These are phyloP conservation scores for Notolepis coatsorum DNA, from an alignment of 2,797 vertebrate species.

Conservation along the genomic window DNA sequence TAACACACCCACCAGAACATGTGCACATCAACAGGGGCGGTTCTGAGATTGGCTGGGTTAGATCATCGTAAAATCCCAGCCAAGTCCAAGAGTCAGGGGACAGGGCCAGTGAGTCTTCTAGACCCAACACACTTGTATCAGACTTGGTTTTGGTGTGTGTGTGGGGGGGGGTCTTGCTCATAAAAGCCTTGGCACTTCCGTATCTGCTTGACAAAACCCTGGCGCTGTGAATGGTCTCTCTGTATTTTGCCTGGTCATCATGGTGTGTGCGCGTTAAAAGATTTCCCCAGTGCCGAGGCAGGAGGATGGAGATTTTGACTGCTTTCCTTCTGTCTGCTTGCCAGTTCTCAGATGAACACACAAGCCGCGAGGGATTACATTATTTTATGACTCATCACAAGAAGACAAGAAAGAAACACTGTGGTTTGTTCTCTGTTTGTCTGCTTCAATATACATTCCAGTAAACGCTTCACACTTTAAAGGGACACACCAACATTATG, in stretches of 20 bases:
- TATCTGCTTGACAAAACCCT: slow-evolving; percentile 10
- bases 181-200: slow-evolving; percentile 6
- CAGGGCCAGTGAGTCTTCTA: not conserved
- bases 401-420: no score
- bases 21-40: not conserved
- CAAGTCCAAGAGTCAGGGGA: slow-evolving; percentile 22
- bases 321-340: not conserved
- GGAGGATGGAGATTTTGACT: not conserved
- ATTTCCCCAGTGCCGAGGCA: not conserved
- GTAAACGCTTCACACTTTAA: no score
- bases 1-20: not conserved
- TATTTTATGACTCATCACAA: no score
- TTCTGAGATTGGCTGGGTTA: not conserved
- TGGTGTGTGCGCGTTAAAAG: not conserved
- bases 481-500: no score
- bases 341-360: no score
- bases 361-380: no score
- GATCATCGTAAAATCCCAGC: not conserved
- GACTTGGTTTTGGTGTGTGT: slow-evolving; percentile 11
- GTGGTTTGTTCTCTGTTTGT: no score
- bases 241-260: slow-evolving; percentile 19
- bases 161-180: not conserved
- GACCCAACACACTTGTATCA: not conserved
- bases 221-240: slow-evolving; percentile 20
- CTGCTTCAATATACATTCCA: no score